Base-by-base conservation (phyloP, 1,140 invertebrate species). In the roundworm (Caenorhabditis elegans) region DNA sequence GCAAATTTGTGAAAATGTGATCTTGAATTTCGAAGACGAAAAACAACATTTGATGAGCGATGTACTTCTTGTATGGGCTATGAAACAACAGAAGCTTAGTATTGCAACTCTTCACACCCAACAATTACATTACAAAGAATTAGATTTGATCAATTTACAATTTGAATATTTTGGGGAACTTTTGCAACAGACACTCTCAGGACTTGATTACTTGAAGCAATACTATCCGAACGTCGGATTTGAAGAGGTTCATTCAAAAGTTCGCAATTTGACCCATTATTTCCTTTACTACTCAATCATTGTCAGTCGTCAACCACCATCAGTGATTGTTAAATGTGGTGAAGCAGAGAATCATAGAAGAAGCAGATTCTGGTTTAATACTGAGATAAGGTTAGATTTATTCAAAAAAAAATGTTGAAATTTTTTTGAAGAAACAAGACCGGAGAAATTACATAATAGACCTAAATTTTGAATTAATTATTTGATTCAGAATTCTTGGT, bases 121-220 rank as follows among this genome's bases (percentile, higher is more conserved):
- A 53, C 84, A 88, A 47, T 79, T 82, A 47, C 86, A 89, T 48
- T 89, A 90, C 60, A 80, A 83, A 39, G 75, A 85, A 19, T 76
- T 89, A n/a, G 81, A 77, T 70, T 75, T 78, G 24, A 89, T 89
- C 24, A 86, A 90, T 76, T 80, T 86, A 36, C 88, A 90, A 80
- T 89, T 89, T 77, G 88, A 89, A 75, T 89, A 89, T 82, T 89
- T 89, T 79, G 88, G 88, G 3, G 88, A 89, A 47, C 51, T 89
- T 8, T 60, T 89, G 53, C 89, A 89, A 70, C 88, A 89, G 53
- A 90, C 88, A 4, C 78, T 89, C 11, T 87, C 82, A 31, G 88
- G 88, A 10, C 49, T 89, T 11, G 60, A 80, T 13, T 88, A 86
- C 78, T 49, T 88, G 47, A 84, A 85, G 26, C 78, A 83, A 17